phyloP scores from a whole-genome alignment of 2,888 invertebrate genomes.

The Troilus luridus region DNA sequence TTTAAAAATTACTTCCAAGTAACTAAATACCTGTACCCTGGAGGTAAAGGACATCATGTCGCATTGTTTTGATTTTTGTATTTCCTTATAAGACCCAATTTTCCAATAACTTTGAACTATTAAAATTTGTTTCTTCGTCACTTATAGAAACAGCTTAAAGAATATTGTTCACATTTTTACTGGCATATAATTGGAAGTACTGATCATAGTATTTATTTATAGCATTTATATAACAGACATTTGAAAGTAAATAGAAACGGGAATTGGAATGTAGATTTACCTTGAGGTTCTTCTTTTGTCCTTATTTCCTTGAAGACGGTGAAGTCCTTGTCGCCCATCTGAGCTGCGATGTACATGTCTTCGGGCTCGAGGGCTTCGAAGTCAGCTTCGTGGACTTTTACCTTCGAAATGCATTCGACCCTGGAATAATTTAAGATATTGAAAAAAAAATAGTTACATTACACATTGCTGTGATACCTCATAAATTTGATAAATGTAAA shows the following conservation, averaged over 20 bases:
- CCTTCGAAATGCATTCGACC: constrained; percentile 82
- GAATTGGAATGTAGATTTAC: constrained; percentile 69
- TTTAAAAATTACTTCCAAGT: not conserved
- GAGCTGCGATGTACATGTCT: constrained; percentile 87
- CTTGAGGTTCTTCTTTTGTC: constrained; percentile 82
- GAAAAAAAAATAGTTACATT: not conserved
- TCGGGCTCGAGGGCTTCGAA: constrained; percentile 88
- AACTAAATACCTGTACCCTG: too few species aligned
- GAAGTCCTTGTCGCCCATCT: constrained; percentile 77
- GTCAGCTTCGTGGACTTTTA: constrained; percentile 85
- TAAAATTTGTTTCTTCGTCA: too few species aligned
- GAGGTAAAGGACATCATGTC: too few species aligned
- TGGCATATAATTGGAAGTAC: too few species aligned
- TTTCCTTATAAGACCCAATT: too few species aligned
- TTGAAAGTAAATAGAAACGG: not conserved
- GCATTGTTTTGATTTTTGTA: too few species aligned
- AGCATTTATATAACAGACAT: not conserved
- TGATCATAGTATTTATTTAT: too few species aligned
- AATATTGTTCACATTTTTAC: too few species aligned
- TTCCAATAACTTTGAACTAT: too few species aligned
- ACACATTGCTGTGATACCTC: not conserved
- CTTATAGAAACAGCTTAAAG: too few species aligned
- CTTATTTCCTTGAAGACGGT: constrained; percentile 83
- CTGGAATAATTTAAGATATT: constrained; percentile 68
- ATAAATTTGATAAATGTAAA: too few species aligned